Evolutionary conservation across 2,113 vertebrate species (phyloP).

Genomic region (Coracopsis vasa): DNA sequence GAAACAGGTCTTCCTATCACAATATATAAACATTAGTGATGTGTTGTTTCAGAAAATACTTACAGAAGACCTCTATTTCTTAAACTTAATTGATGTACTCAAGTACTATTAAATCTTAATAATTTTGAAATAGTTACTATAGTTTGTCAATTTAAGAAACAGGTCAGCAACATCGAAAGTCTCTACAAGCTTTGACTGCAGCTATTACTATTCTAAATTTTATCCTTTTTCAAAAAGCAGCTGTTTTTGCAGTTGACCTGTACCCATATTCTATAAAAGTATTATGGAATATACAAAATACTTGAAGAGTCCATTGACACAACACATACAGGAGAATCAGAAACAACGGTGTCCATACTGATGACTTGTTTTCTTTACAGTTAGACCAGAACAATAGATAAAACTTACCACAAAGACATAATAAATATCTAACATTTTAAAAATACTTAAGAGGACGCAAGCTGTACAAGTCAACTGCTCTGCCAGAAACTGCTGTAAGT

Average conservation of each 20-base stretch:
- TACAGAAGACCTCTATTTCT: not conserved
- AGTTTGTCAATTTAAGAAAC: not conserved
- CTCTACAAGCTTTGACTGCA: not conserved
- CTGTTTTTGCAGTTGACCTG: not conserved
- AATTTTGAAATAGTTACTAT: not conserved
- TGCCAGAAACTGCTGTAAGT: not conserved
- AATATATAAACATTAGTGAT: not conserved
- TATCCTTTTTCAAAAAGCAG: not conserved
- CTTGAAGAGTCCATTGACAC: not conserved
- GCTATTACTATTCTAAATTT: not conserved
- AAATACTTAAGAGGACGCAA: not conserved
- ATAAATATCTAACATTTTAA: not conserved
- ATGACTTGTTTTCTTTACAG: not conserved
- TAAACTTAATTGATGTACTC: not conserved
- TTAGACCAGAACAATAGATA: not conserved
- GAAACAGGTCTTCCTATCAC: not conserved
- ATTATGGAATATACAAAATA: no score
- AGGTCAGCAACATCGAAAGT: not conserved
- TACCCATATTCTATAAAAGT: not conserved
- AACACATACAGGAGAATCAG: not conserved
- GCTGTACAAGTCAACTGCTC: not conserved
- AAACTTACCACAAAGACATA: not conserved
- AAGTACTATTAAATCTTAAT: not conserved
- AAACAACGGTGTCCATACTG: rapidly evolving
- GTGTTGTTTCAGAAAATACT: not conserved